These are phyloP conservation scores for Cyrtorhinus lividipennis DNA, from an alignment of 1,140 invertebrate species.

Conservation along the genomic window DNA sequence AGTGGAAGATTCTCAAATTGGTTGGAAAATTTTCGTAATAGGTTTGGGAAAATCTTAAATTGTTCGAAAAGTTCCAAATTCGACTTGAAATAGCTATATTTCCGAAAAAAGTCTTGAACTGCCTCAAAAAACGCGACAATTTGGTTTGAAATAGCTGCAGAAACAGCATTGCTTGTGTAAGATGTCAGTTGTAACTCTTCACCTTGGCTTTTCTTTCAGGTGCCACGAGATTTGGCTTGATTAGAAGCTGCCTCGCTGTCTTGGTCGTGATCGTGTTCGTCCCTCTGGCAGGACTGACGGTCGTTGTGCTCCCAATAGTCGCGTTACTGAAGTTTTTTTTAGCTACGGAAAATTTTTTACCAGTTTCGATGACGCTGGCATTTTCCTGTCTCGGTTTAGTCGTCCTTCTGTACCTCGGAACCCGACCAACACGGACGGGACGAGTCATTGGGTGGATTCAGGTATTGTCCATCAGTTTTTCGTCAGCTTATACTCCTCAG, in stretches of 20 bases:
- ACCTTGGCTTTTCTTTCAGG: slow-evolving; percentile 18
- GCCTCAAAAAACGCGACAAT: too few relatives aligned
- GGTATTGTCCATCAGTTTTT: slow-evolving; percentile 31
- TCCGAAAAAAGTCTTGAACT: too few relatives aligned
- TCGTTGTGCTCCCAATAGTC: slow-evolving; percentile 52
- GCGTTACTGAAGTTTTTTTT: slow-evolving; percentile 54
- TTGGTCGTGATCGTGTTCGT: slow-evolving; percentile 61
- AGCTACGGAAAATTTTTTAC: slow-evolving; percentile 43
- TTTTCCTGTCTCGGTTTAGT: slow-evolving; percentile 39
- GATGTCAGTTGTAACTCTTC: too few relatives aligned
- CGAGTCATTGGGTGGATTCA: slow-evolving; percentile 48
- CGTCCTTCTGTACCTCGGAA: slow-evolving; percentile 47
- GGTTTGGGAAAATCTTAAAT: too few relatives aligned
- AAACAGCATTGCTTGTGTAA: too few relatives aligned
- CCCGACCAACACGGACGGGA: slow-evolving; percentile 38
- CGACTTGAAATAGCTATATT: too few relatives aligned
- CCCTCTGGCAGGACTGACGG: slow-evolving; percentile 57
- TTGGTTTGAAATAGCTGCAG: too few relatives aligned
- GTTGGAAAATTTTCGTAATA: too few relatives aligned
- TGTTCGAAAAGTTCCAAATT: too few relatives aligned
- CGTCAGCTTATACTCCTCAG: neutral
- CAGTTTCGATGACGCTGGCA: slow-evolving; percentile 37
- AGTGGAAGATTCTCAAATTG: too few relatives aligned
- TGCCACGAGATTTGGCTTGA: slow-evolving; percentile 46
- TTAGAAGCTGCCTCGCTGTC: slow-evolving; percentile 55